phyloP scores from a whole-genome alignment of 2,113 vertebrate genomes.

The Puma concolor region DNA sequence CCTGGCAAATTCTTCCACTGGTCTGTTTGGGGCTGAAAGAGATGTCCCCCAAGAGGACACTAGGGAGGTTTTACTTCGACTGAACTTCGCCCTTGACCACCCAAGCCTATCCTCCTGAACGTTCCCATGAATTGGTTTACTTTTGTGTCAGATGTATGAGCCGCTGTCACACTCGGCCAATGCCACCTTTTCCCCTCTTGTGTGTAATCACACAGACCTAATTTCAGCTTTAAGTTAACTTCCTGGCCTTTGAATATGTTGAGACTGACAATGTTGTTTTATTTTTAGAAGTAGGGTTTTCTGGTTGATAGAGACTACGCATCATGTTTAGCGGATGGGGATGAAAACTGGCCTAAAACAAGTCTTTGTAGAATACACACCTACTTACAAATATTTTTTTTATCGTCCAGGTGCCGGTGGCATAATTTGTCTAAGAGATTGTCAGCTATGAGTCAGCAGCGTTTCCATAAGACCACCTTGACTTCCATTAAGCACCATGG shows the following conservation, averaged over 20 bases:
- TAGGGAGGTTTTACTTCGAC: not conserved
- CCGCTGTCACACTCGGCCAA: not conserved
- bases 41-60: not conserved
- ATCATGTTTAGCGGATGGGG: not conserved
- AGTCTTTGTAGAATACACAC: not conserved
- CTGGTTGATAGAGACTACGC: not conserved
- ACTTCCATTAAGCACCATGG: not conserved
- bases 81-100: not conserved
- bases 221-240: not conserved
- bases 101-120: constrained; percentile 20
- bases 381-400: not conserved
- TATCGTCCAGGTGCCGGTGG: not conserved
- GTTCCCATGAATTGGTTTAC: not conserved
- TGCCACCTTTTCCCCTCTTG: not conserved
- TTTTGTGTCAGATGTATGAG: constrained; percentile 49
- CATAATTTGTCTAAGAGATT: not conserved
- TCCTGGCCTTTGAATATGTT: not conserved
- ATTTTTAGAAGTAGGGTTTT: not conserved
- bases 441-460: not conserved
- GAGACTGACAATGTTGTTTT: not conserved
- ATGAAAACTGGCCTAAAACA: not conserved
- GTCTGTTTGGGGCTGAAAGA: not conserved
- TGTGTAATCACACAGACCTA: not conserved
- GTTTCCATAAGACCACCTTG: fast-evolving
- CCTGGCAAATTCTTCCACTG: not conserved